Percentiles rank a stretch among this genome's conserved stretches.
phyloP scores from a whole-genome alignment of 1,140 invertebrate species.

The Heliothis subflexa region DNA sequence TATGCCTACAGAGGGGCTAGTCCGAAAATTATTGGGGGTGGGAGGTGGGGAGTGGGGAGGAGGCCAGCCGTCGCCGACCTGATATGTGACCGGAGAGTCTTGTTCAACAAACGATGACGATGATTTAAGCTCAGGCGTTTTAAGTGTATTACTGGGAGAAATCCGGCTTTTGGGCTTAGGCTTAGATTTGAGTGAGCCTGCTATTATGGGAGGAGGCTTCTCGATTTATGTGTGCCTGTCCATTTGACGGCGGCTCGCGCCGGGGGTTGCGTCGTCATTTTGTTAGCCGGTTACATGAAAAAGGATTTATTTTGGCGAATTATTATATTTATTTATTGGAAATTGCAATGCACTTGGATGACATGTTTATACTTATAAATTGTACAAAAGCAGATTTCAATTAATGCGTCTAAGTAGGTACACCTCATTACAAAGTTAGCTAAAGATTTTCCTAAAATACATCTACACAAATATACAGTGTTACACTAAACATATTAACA shows the following conservation, averaged over 20 bases:
- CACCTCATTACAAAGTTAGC: too few species aligned
- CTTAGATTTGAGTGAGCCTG: conserved; percentile 80
- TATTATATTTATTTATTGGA: not conserved
- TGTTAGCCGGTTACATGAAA: conserved; percentile 37
- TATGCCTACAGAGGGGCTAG: conserved; percentile 72
- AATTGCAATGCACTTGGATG: too few species aligned
- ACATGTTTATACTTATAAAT: too few species aligned
- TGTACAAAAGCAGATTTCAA: too few species aligned
- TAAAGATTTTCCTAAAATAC: too few species aligned
- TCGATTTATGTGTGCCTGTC: conserved; percentile 78
- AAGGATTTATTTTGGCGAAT: conserved; percentile 1
- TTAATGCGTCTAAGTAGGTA: too few species aligned
- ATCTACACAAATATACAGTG: too few species aligned
- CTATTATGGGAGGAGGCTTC: conserved; percentile 73
- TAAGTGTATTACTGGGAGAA: conserved; percentile 85
- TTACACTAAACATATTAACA: too few species aligned
- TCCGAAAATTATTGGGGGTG: conserved; percentile 73
- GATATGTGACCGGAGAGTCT: conserved; percentile 85
- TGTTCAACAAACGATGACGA: conserved; percentile 86
- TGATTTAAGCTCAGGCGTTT: conserved; percentile 85
- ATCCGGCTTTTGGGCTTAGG: conserved; percentile 79
- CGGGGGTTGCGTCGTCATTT: conserved; percentile 54
- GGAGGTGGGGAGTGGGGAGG: conserved; percentile 44
- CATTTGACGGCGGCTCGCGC: conserved; percentile 53
- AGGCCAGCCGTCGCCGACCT: conserved; percentile 70